Conservation (phyloP, 1,140 invertebrate species). For the Aphaenogaster ashmeadi region DNA sequence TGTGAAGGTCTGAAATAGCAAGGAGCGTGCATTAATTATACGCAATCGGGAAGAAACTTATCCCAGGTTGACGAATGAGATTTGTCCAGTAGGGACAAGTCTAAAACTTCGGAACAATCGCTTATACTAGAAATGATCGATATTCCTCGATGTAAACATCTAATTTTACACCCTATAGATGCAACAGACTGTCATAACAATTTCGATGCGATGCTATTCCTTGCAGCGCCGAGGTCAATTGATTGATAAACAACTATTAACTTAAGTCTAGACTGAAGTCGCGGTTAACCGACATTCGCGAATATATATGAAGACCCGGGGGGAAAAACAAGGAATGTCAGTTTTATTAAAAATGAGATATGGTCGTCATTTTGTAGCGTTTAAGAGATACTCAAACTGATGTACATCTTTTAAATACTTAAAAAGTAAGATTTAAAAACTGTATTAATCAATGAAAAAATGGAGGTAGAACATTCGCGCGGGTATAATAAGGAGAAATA, state of each 20-base stretch:
- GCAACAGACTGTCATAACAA: constrained; percentile 2
- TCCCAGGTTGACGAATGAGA: constrained; percentile 29
- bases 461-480: too few relatives aligned
- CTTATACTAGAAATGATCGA: constrained; percentile 23
- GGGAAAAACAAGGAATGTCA: too few relatives aligned
- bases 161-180: constrained; percentile 8
- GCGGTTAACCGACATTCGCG: neutral
- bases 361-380: too few relatives aligned
- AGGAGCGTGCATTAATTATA: constrained; percentile 51
- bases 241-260: constrained; percentile 62
- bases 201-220: neutral
- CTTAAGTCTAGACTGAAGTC: constrained; percentile 10
- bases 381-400: too few relatives aligned
- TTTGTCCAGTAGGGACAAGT: constrained; percentile 12
- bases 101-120: constrained; percentile 23
- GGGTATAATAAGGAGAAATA: too few relatives aligned
- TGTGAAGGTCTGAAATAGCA: constrained; percentile 33
- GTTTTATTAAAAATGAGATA: too few relatives aligned
- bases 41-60: constrained; percentile 17
- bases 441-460: too few relatives aligned
- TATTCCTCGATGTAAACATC: constrained; percentile 3
- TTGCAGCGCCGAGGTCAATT: constrained; percentile 15
- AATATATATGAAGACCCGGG: too few relatives aligned
- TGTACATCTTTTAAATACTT: too few relatives aligned
- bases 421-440: too few relatives aligned